These are phyloP conservation scores for Mellivora capensis DNA, from an alignment of 2,113 vertebrate species.

Conservation along the genomic window DNA sequence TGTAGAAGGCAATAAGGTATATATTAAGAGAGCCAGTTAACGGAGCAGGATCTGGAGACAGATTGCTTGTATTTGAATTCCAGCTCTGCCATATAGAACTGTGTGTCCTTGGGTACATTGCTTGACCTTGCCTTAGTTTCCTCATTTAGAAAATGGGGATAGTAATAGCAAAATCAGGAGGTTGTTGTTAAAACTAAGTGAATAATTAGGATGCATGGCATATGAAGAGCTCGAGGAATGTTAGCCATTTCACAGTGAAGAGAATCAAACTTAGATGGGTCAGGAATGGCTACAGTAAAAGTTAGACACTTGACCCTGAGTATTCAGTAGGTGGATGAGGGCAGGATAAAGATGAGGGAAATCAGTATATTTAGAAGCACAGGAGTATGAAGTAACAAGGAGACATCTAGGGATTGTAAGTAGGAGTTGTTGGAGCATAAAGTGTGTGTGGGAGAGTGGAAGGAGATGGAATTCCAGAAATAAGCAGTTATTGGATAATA, in stretches of 20 bases:
- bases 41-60: background rate
- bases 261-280: background rate
- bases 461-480: background rate
- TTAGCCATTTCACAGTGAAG: background rate
- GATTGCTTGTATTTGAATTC: background rate
- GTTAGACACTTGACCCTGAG: background rate
- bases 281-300: background rate
- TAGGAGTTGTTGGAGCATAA: background rate
- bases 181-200: background rate
- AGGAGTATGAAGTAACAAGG: background rate
- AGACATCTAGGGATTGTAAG: background rate
- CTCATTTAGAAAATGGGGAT: slow-evolving; percentile 27
- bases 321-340: slow-evolving; percentile 1
- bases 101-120: background rate
- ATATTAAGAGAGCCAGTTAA: background rate
- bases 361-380: background rate
- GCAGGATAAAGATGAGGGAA: slow-evolving; percentile 14
- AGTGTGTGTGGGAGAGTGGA: background rate
- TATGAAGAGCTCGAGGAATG: background rate
- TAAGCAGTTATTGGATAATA: background rate
- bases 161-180: slow-evolving; percentile 31
- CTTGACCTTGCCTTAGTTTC: background rate
- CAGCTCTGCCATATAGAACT: background rate
- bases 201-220: background rate
- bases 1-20: background rate